These are phyloP conservation scores for Rosalia funebris DNA, from an alignment of 2,888 invertebrate genomes.

Conservation along the genomic window DNA sequence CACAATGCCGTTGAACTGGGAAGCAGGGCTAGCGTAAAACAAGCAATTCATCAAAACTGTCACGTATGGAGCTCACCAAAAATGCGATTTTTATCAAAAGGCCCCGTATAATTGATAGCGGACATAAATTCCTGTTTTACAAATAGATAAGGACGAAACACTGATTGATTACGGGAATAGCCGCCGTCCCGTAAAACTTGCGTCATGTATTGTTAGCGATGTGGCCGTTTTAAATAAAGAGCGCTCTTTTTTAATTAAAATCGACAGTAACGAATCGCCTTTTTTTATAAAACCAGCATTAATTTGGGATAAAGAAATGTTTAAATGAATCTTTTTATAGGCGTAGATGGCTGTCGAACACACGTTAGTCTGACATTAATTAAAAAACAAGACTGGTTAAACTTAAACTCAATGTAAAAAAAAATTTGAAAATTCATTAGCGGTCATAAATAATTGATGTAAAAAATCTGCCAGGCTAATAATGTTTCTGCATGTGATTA, in stretches of 20 bases:
- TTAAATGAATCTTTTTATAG: too few species aligned
- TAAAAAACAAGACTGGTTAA: too few species aligned
- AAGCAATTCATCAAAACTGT: slow-evolving; percentile 20
- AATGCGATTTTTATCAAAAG: slow-evolving; percentile 28
- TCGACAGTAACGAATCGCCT: slow-evolving; percentile 11
- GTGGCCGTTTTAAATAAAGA: slow-evolving; percentile 4
- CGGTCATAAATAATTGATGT: too few species aligned
- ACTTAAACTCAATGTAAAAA: too few species aligned
- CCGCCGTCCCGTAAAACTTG: slow-evolving; percentile 11
- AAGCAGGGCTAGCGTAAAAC: neutral
- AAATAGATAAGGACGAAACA: slow-evolving; percentile 32
- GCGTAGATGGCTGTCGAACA: too few species aligned
- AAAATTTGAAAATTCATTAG: too few species aligned
- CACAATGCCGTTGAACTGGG: too few species aligned
- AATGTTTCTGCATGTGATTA: too few species aligned
- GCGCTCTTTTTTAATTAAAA: slow-evolving; percentile 15
- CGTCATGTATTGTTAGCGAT: slow-evolving; percentile 14
- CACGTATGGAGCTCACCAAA: slow-evolving; percentile 14
- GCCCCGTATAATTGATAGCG: slow-evolving; percentile 31
- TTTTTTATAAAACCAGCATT: slow-evolving; percentile 1
- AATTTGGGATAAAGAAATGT: too few species aligned
- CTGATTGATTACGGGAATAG: slow-evolving; percentile 33
- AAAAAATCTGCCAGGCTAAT: too few species aligned
- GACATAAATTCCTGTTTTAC: slow-evolving; percentile 33
- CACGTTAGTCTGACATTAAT: too few species aligned